Base-by-base conservation (phyloP, 2,797 vertebrate genomes). In the Antrozous pallidus region DNA sequence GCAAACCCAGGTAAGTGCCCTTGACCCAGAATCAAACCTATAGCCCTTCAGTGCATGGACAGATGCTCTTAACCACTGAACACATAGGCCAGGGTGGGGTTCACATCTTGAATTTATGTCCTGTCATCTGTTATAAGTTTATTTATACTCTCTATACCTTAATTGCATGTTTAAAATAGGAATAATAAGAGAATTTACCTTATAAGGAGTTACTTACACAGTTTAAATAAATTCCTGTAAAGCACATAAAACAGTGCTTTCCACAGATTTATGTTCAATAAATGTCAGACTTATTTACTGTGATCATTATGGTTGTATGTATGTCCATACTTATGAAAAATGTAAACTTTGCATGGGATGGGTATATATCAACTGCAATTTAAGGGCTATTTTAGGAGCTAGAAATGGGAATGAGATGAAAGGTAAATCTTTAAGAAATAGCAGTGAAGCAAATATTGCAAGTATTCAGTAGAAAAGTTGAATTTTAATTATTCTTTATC, bases 161-260 rank as follows among this genome's bases (percentile, higher is more conserved):
- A 87, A 73, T 82, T 93, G 82, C 24, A 26, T 83, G 31, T 77
- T 93, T 90, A 54, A 82, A 89, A 87, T 93, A 74, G 3, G 47
- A 88, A 81, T 42, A 87, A 40, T 77, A 56, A 71, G 61, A 54
- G 45, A 83, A 70, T 90, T 77, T 65, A 94, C 11, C 17, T 90
- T 18, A 94, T 77, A 42, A 82, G n/a, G 28, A 86, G 33, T 85
- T 88, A 31, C 40, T 94, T 61, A 40, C 0, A 45, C 22, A 70
- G 26, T 14, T 82, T 65, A 65, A 65, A 65, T 56, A 70, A 56
- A 83, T 22, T 71, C 69, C 47, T 71, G 8, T 42, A 58, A 89
- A 75, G n/a, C 28, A 63, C n/a, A 86, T 40, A 81, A 38, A 86
- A 70, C 20, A 70, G 33, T 42, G 18, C 13, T 82, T 92, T 77